Evolutionary conservation across 2,113 vertebrate species (phyloP).

Genomic region (Donacobius atricapilla): DNA sequence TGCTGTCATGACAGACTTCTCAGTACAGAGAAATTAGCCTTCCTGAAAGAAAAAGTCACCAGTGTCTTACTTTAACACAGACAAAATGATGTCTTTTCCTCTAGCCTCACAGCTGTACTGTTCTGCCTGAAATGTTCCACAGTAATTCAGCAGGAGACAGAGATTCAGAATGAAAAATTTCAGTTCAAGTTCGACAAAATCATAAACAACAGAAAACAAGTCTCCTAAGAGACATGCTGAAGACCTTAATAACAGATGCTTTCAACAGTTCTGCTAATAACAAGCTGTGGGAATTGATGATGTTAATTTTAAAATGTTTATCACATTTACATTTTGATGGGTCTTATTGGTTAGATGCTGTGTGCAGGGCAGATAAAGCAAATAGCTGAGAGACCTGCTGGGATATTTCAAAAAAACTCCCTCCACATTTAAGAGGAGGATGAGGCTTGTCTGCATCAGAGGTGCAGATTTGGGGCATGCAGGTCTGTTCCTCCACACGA

Average conservation of each 20-base stretch:
- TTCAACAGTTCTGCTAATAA: slow-evolving; percentile 7
- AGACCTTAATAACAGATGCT: not conserved
- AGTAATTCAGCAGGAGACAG: not conserved
- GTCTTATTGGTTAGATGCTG: not conserved
- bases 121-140: not conserved
- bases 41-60: not conserved
- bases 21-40: not conserved
- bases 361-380: not conserved
- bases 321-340: not conserved
- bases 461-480: not conserved
- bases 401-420: not conserved
- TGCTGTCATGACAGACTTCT: accelerated
- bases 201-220: slow-evolving; percentile 9
- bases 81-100: not conserved
- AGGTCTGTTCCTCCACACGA: not conserved
- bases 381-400: not conserved
- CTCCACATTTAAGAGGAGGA: not conserved
- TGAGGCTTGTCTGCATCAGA: not conserved
- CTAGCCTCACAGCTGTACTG: not conserved
- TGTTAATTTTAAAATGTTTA: not conserved
- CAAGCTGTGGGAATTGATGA: not conserved
- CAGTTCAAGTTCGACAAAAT: not conserved
- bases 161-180: not conserved
- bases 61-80: not conserved
- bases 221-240: not conserved